Evolutionary conservation across 1,140 invertebrate species (phyloP).

Genomic region (Macrobrachium nipponense): DNA sequence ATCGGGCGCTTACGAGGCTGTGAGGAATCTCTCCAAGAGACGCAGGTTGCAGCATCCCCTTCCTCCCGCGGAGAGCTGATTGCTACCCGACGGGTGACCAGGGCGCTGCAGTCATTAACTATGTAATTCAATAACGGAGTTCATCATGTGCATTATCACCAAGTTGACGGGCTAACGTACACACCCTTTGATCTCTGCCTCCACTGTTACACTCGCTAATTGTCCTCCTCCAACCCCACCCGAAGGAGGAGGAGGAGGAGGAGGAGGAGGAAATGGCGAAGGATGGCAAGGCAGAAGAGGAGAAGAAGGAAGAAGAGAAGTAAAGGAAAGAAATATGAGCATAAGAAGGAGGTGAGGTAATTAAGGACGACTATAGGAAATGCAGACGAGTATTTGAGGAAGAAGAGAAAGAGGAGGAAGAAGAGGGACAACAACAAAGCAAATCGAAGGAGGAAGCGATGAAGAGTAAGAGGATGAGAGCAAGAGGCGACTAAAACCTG

Average conservation of each 20-base stretch:
- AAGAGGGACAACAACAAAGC: too few species aligned
- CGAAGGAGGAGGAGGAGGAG: neutral
- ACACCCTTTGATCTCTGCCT: constrained; percentile 50
- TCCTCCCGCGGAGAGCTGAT: neutral
- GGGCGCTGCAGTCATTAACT: constrained; percentile 49
- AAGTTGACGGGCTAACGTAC: constrained; percentile 54
- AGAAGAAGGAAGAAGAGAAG: neutral
- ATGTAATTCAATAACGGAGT: constrained; percentile 57
- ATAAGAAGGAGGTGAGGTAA: neutral
- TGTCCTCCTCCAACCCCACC: constrained; percentile 26
- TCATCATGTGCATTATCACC: constrained; percentile 59
- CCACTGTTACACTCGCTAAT: constrained; percentile 18
- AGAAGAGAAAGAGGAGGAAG: neutral
- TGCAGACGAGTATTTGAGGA: neutral
- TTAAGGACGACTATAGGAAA: neutral
- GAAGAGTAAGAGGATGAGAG: neutral
- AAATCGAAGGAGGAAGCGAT: neutral
- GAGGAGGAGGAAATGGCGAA: neutral
- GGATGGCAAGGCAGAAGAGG: neutral
- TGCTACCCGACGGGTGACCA: neutral
- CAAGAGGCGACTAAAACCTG: neutral
- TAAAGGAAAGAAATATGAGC: neutral
- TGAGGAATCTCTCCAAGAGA: too few species aligned
- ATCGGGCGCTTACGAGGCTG: too few species aligned
- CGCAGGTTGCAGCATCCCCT: too few species aligned